Percentiles rank a stretch among this genome's conserved stretches.
These are phyloP conservation scores for Passer domesticus DNA, from an alignment of 2,113 vertebrate species.

Conservation along the genomic window DNA sequence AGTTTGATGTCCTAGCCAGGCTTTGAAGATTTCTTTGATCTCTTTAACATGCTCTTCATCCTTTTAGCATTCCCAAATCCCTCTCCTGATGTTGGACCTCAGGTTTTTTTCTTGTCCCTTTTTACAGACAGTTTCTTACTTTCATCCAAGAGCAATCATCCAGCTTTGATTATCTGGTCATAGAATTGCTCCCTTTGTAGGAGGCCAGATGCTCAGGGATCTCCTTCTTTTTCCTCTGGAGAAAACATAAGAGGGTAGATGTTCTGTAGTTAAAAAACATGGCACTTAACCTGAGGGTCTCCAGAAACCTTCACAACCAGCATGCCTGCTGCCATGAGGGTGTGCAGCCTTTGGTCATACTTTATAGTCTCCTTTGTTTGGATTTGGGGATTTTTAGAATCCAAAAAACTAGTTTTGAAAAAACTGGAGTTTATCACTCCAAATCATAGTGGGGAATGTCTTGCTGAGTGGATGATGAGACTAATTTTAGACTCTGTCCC, in stretches of 20 bases:
- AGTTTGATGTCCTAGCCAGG: not conserved
- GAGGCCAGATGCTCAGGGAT: not conserved
- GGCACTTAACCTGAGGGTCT: not conserved
- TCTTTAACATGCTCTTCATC: not conserved
- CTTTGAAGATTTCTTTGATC: constrained; percentile 3
- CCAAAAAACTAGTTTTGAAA: not conserved
- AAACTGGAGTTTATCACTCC: not conserved
- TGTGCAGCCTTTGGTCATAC: not conserved
- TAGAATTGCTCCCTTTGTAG: not conserved
- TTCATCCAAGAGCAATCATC: not conserved
- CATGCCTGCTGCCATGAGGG: not conserved
- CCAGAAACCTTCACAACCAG: not conserved
- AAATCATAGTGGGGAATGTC: not conserved
- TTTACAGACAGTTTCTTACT: not conserved
- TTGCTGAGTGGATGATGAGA: not conserved
- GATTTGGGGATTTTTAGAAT: not conserved
- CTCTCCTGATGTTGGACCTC: not conserved
- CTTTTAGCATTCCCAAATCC: not conserved
- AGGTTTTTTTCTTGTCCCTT: not conserved
- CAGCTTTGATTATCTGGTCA: not conserved
- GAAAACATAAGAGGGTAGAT: not conserved
- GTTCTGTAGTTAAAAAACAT: not conserved
- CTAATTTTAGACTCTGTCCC: not conserved
- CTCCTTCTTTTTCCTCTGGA: not conserved
- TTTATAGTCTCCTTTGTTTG: not conserved